phyloP scores from a whole-genome alignment of 2,797 vertebrate genomes.

The Mastacembelus armatus region DNA sequence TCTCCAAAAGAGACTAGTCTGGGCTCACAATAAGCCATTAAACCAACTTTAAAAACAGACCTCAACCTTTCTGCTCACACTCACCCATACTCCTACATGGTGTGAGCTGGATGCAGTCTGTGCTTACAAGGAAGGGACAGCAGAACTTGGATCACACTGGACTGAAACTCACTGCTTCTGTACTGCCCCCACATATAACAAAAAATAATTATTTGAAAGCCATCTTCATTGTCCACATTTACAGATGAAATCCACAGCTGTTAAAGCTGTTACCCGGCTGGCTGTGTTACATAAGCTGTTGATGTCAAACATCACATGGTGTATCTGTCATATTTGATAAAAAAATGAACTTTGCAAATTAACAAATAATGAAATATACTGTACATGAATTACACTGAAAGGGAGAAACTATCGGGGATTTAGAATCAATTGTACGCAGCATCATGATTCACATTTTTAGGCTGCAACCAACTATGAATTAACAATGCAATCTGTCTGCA shows the following conservation, averaged over 20 bases:
- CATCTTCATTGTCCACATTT: neutral
- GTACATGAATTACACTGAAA: neutral
- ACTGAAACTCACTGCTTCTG: neutral
- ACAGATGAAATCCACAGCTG: constrained; percentile 26
- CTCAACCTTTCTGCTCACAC: constrained; percentile 1
- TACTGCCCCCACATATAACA: constrained; percentile 11
- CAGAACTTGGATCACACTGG: neutral
- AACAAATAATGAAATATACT: neutral
- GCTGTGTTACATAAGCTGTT: constrained; percentile 30
- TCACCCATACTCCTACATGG: constrained; percentile 5
- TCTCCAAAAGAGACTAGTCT: neutral
- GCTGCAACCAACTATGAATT: neutral
- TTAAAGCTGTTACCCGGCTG: constrained; percentile 14
- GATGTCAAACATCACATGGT: neutral
- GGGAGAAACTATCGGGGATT: no score
- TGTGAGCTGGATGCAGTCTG: constrained; percentile 9
- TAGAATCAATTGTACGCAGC: no score
- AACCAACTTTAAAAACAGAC: neutral
- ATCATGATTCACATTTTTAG: neutral
- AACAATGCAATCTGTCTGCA: neutral
- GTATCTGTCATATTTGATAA: neutral
- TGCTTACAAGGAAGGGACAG: neutral
- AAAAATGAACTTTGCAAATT: neutral
- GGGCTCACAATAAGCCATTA: neutral
- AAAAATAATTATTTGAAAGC: constrained; percentile 11